A percentile compares a stretch with the other conserved stretches of the same genome.
phyloP scores from a whole-genome alignment of 1,140 invertebrate species.

The Calosoma granatense region DNA sequence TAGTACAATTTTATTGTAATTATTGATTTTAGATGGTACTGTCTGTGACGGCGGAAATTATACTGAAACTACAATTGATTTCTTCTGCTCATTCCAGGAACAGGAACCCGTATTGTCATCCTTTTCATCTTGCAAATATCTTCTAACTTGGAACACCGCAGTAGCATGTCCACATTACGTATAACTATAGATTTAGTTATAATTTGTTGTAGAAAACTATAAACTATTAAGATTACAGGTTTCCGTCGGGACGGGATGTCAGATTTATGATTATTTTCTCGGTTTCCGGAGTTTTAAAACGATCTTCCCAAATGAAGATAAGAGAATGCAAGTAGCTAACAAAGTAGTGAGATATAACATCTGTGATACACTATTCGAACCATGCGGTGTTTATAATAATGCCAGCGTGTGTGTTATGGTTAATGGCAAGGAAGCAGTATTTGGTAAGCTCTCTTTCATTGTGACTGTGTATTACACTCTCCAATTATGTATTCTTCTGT shows the following conservation, averaged over 20 bases:
- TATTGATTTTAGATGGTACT: neutral
- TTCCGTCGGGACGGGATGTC: neutral
- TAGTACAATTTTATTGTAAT: neutral
- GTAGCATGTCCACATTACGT: neutral
- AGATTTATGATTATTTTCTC: neutral
- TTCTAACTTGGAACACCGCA: neutral
- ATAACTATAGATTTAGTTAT: neutral
- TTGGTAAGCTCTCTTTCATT: neutral
- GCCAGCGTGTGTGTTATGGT: neutral
- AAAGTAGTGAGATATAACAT: neutral
- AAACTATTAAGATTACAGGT: neutral
- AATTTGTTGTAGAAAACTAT: neutral
- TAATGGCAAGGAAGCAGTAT: neutral
- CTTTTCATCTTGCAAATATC: neutral
- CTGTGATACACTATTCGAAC: neutral
- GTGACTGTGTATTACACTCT: too few relatives aligned
- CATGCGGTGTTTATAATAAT: neutral
- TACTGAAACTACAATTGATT: neutral
- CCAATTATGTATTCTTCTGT: too few relatives aligned
- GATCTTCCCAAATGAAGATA: neutral
- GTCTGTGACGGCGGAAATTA: neutral
- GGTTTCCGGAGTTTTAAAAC: neutral
- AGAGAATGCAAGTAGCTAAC: neutral
- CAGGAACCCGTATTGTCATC: neutral
- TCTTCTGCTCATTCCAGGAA: neutral